Evolutionary conservation across 2,113 vertebrate species (phyloP), one percentile per base, ranked within the genome.

Genomic region (Pseudorhombus dupliciocellatus): DNA sequence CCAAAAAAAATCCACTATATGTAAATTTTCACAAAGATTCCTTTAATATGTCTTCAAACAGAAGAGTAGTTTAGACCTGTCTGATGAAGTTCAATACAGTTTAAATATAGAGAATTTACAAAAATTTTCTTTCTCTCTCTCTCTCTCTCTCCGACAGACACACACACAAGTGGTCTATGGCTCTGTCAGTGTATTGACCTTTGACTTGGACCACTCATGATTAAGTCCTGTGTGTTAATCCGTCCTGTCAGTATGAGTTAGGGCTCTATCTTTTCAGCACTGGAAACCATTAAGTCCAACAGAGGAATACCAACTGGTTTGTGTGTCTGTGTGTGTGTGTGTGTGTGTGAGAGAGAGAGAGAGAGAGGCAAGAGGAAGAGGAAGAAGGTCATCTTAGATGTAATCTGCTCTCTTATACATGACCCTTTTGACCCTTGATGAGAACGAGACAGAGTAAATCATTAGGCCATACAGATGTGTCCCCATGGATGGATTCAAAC

Each of bases 181-280:
- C 66, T 40, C 21, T 73, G 69, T 10, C 34, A 11, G 9, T 75
- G 60, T 81, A 73, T 56, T 84, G 82, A 82, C 79, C 84, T 72
- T 75, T 80, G 79, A 75, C 82, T 54, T 50, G 51, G 54, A 69
- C 66, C 69, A 75, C 73, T 80, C 73, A 5, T 61, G 64, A 59
- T 75, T 79, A 84, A 87, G 76, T 65, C 68, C 67, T 22, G 53
- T 73, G 61, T 77, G 80, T 79, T 83, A 79, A 84, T 71, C 75
- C 69, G 65, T 28, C 68, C 64, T 81, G 75, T 79, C 72, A 74
- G 54, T 37, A 16, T 67, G 72, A 77, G 51, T 79, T 79, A 71
- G n/a, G 26, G 21, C 44, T 60, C 42, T 77, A 67, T 79, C 76
- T 66, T 42, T 16, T 44, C 40, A 44, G 40, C 40, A 73, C 21